Percentiles rank a stretch among this genome's conserved stretches.
Evolutionary conservation across 2,113 vertebrate species (phyloP).

Genomic region (Embiotoca jacksoni): DNA sequence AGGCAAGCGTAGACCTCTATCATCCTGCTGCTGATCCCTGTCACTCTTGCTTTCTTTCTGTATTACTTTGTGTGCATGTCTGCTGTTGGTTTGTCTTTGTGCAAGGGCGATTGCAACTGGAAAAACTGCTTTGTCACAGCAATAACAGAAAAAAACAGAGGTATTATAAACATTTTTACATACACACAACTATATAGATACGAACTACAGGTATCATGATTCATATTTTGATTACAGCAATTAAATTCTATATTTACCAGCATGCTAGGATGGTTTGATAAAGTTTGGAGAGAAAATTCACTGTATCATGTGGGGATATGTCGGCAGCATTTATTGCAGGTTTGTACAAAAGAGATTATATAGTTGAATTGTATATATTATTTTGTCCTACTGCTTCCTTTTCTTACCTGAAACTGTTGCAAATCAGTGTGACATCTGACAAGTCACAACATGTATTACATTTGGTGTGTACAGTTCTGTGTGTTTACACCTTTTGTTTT

Average conservation of each 20-base stretch:
- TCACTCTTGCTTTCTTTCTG: slow-evolving; percentile 64
- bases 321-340: neutral
- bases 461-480: slow-evolving; percentile 1
- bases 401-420: neutral
- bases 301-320: too few relatives aligned
- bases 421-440: neutral
- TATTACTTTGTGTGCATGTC: slow-evolving; percentile 31
- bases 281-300: too few relatives aligned
- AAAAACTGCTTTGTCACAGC: neutral
- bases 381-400: neutral
- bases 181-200: neutral
- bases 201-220: neutral
- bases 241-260: neutral
- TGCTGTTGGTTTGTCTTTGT: slow-evolving; percentile 20
- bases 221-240: neutral
- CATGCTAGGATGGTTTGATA: neutral
- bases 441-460: neutral
- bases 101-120: neutral
- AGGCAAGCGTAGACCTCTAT: slow-evolving; percentile 62
- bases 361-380: too few relatives aligned
- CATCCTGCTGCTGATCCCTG: slow-evolving; percentile 61
- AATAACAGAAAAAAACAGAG: neutral
- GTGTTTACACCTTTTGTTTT: neutral
- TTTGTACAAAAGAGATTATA: neutral
- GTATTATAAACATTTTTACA: neutral